A percentile compares a stretch with the other conserved stretches of the same genome.
Conservation (phyloP, 2,888 invertebrate species). For the Callimorpha dominula region DNA sequence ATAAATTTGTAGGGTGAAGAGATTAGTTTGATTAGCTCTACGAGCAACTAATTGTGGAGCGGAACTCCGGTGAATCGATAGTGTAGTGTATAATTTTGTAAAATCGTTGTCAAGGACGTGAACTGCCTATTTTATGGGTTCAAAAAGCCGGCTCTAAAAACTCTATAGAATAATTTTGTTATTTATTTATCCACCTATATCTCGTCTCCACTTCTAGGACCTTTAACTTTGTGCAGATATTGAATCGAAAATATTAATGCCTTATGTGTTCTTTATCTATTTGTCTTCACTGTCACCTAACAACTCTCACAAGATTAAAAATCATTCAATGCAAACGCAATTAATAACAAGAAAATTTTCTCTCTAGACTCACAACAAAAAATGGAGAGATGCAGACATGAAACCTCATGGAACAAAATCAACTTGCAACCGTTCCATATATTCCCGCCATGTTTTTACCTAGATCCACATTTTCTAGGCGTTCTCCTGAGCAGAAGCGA, state of each 20-base stretch:
- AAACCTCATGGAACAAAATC: conserved; percentile 19
- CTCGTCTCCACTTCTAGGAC: too few species aligned
- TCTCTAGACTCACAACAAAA: conserved; percentile 1
- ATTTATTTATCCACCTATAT: too few species aligned
- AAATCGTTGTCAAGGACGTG: too few species aligned
- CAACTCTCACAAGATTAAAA: neutral
- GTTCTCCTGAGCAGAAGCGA: conserved; percentile 42
- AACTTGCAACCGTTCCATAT: conserved; percentile 32
- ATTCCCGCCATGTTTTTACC: conserved; percentile 29
- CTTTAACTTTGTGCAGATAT: too few species aligned
- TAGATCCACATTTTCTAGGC: conserved; percentile 32
- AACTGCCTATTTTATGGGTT: too few species aligned
- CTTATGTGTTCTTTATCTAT: neutral
- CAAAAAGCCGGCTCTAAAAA: too few species aligned
- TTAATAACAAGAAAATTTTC: neutral
- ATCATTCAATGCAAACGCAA: neutral
- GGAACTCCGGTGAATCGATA: too few species aligned
- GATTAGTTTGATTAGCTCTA: too few species aligned
- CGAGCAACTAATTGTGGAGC: too few species aligned
- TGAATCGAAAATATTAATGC: neutral
- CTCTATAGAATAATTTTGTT: too few species aligned
- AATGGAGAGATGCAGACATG: neutral
- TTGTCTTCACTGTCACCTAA: neutral
- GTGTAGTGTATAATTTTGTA: too few species aligned
- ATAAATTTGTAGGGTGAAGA: too few species aligned